Evolutionary conservation across 2,797 vertebrate species (phyloP), one percentile per base, ranked within the genome.

Genomic region (Clarias platycephalus): DNA sequence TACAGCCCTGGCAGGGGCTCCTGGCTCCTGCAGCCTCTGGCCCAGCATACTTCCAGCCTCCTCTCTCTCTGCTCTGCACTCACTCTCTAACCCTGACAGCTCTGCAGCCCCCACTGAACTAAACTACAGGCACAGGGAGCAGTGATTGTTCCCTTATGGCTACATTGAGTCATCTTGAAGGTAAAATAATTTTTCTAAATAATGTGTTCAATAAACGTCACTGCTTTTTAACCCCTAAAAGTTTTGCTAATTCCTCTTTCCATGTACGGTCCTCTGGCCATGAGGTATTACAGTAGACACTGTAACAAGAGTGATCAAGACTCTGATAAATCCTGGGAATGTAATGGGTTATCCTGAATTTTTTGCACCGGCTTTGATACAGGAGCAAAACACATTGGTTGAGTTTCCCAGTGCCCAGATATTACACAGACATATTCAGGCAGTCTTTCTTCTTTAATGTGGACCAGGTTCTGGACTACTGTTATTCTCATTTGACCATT

Each of bases 351-450:
- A 75, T 88, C 62, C 57, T 71, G 76, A 77, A 86, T 26, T 40
- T 85, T 83, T 85, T 84, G 34, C 49, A 10, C 58, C 82, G 8
- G 10, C 77, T 71, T 37, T 67, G 12, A 75, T 88, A 63, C 26
- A 76, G 84, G 63, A 81, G 78, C 60, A 75, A 72, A 75, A 80
- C 44, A 28, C 63, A 49, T 92, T 91, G 89, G 91, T 89, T 91
- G 92, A 84, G 88, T 34, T 78, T 86, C 92, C 92, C 91, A 91
- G 91, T 91, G 79, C 76, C 57, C 68, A 87, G 95, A 96, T 93
- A 93, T 91, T 94, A 93, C 95, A 94, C 95, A 96, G 95, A 96
- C 87, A 87, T 86, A 91, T 90, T 87, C 89, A 82, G 77, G 70
- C 88, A 5, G 88, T 89, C 81, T 83, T 68, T 88, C 89, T 90